Evolutionary conservation across 2,888 invertebrate genomes (phyloP).

Genomic region (Andrena camellia): DNA sequence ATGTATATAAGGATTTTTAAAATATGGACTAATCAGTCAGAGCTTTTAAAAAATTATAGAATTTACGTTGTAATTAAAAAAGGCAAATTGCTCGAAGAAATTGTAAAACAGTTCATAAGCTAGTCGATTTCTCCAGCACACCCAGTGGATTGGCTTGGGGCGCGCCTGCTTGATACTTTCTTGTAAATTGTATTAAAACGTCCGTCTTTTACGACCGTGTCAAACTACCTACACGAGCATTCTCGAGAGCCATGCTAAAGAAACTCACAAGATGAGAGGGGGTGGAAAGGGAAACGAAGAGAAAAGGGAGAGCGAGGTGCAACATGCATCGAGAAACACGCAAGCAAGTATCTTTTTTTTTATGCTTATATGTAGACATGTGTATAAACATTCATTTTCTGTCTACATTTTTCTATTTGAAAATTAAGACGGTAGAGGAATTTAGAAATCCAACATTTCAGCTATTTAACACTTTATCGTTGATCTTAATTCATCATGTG

Average conservation of each 20-base stretch:
- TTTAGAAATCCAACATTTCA: not conserved
- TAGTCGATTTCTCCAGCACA: constrained; percentile 67
- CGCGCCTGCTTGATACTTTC: constrained; percentile 80
- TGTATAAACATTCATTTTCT: not conserved
- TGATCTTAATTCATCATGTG: not conserved
- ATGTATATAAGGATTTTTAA: not conserved
- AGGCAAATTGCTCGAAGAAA: not conserved
- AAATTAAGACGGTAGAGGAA: not conserved
- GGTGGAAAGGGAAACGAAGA: constrained; percentile 16
- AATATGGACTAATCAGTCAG: not conserved
- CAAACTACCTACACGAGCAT: constrained; percentile 81
- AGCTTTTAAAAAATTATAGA: no score
- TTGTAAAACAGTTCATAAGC: not conserved
- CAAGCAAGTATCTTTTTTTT: constrained; percentile 26
- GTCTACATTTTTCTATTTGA: constrained; percentile 9
- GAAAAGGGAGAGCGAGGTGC: constrained; percentile 29
- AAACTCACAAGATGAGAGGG: constrained; percentile 48
- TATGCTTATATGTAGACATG: constrained; percentile 1
- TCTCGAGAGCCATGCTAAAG: constrained; percentile 66
- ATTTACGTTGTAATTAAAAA: not conserved
- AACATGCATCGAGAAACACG: constrained; percentile 49
- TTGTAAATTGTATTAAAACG: constrained; percentile 85
- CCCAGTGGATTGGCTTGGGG: constrained; percentile 68
- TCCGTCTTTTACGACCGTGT: constrained; percentile 84
- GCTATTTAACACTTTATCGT: not conserved